phyloP scores from a whole-genome alignment of 2,888 invertebrate genomes.

The Cataglyphis rosenhaueri region DNA sequence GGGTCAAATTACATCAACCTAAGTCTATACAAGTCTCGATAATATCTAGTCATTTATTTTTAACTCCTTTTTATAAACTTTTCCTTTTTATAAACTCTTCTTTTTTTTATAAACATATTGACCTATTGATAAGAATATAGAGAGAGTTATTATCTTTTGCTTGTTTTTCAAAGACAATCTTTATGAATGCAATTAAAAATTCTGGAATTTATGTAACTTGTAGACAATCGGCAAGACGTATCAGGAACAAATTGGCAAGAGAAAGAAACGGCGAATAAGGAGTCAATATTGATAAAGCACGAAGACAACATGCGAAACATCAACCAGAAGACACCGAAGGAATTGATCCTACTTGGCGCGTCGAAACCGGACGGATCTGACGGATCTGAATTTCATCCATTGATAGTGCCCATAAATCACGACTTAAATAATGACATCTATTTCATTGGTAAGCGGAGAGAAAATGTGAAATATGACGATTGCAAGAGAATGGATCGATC shows the following conservation, averaged over 20 bases:
- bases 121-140: not conserved
- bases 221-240: constrained; percentile 30
- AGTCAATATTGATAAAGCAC: not conserved
- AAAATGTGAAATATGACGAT: not conserved
- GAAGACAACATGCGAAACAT: constrained; percentile 17
- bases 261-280: not conserved
- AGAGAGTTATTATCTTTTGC: not conserved
- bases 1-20: not conserved
- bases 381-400: constrained; percentile 71
- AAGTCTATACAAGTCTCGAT: constrained; percentile 3
- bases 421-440: constrained; percentile 82
- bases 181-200: constrained; percentile 2
- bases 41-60: constrained; percentile 6
- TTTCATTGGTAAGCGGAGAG: constrained; percentile 81
- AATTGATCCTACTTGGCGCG: constrained; percentile 21
- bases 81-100: constrained; percentile 13
- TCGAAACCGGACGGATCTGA: constrained; percentile 75
- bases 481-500: not conserved
- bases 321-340: constrained; percentile 35
- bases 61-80: constrained; percentile 18
- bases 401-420: constrained; percentile 75
- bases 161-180: not conserved
- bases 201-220: not conserved
- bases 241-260: constrained; percentile 37
- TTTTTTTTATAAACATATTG: constrained; percentile 10